Percentiles rank a stretch among this genome's conserved stretches.
Conservation (phyloP, 2,797 vertebrate genomes). For the Gymnoscopelus braueri region DNA sequence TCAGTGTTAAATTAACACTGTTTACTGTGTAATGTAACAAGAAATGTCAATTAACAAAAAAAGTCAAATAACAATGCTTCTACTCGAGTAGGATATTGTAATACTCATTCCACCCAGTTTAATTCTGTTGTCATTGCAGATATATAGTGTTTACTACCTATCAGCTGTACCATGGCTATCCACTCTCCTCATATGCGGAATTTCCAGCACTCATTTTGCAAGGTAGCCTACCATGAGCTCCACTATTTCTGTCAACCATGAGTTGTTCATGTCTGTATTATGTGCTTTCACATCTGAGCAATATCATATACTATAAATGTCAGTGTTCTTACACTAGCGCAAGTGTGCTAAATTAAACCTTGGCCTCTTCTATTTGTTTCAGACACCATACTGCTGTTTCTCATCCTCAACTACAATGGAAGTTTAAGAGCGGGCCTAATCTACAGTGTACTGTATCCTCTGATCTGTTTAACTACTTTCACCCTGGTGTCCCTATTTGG, state of each 20-base stretch:
- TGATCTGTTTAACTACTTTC: background rate
- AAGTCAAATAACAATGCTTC: too few relatives aligned
- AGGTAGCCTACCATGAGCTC: constrained; percentile 66
- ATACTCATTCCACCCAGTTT: too few relatives aligned
- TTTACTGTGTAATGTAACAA: too few relatives aligned
- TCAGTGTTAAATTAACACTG: too few relatives aligned
- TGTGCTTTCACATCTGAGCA: background rate
- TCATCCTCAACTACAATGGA: constrained; percentile 76
- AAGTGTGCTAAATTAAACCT: background rate
- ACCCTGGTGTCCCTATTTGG: too few relatives aligned
- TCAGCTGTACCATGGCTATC: constrained; percentile 79
- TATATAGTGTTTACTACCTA: constrained; percentile 82
- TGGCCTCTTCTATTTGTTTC: constrained; percentile 53
- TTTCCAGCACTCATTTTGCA: constrained; percentile 80
- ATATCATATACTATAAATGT: background rate
- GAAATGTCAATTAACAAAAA: too few relatives aligned
- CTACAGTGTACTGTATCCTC: constrained; percentile 79
- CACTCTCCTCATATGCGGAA: constrained; percentile 79
- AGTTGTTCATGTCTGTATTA: background rate
- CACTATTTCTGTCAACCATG: too few relatives aligned
- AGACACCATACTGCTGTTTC: constrained; percentile 77
- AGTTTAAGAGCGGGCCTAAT: constrained; percentile 60
- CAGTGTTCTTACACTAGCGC: background rate
- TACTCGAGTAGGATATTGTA: too few relatives aligned
- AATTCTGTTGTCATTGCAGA: constrained; percentile 51